Evolutionary conservation across 2,797 vertebrate species (phyloP).

Genomic region (Microctenopoma stevenorrisi): DNA sequence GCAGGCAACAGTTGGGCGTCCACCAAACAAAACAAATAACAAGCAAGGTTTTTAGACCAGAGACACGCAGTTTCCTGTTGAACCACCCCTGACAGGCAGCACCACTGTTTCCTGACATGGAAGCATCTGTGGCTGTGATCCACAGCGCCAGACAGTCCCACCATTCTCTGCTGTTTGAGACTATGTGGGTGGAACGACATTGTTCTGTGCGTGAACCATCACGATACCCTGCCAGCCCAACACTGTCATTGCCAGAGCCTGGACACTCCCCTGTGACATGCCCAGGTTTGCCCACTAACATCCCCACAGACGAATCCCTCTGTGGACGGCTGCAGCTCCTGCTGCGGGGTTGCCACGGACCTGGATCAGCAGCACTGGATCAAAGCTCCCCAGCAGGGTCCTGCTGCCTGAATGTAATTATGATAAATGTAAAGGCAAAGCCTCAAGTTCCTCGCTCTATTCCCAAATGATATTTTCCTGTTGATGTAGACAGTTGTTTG

Average conservation of each 20-base stretch:
- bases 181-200: constrained; percentile 47
- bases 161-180: constrained; percentile 25
- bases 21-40: constrained; percentile 63
- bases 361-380: constrained; percentile 53
- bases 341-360: constrained; percentile 56
- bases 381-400: constrained; percentile 43
- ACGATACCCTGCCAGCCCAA: constrained; percentile 11
- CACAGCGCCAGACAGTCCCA: constrained; percentile 22
- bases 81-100: constrained; percentile 43
- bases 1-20: constrained; percentile 43
- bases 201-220: constrained; percentile 51
- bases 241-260: constrained; percentile 27
- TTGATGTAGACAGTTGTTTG: too few relatives aligned
- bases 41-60: constrained; percentile 31
- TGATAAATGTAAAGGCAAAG: neutral
- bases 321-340: constrained; percentile 42
- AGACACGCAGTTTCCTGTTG: constrained; percentile 59
- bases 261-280: constrained; percentile 62
- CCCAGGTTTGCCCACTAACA: constrained; percentile 66
- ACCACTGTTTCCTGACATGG: constrained; percentile 65
- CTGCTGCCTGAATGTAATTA: constrained; percentile 9
- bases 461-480: neutral
- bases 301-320: constrained; percentile 52
- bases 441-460: neutral
- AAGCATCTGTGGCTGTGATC: constrained; percentile 61